Evolutionary conservation across 2,888 invertebrate species (phyloP), one percentile per base, ranked within the genome.

Genomic region (Caenorhabditis auriculariae): DNA sequence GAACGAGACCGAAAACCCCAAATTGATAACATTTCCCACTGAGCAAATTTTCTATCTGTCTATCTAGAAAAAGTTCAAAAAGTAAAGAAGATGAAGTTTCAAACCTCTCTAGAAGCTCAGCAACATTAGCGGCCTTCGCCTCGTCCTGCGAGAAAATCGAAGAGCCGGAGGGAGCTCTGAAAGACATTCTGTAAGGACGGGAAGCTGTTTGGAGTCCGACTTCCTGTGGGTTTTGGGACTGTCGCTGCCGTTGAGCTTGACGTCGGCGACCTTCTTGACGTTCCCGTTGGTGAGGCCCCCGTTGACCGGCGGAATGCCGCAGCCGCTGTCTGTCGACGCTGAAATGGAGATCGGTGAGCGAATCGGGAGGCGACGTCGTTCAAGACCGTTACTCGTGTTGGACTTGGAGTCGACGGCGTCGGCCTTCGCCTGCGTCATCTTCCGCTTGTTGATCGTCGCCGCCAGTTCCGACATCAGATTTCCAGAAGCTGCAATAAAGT

Each of bases 221-320:
- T 70, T 70, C 51, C 70, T 53, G 42, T 70, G 70, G 1, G 70
- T 54, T 32, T 70, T 70, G 4, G 70, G 70, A 48, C 70, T 70
- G 41, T 64, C 64, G 17, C 12, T 24, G 49, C 60, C 53, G 28
- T 45, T 57, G 17, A 48, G 35, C 12, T 50, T 50, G 3, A 44
- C 51, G 7, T 63, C 66, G 9, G 60, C 44, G 2, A 60, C 48
- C 27, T 68, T 68, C 44, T 68, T 70, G 17, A 61, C 43, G 5
- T 47, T 51, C 32, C 61, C 61, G 4, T 59, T 60, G 38, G 60
- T 67, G n/a, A 12, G 17, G 2, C 54, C 54, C 32, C 50, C 55
- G 9, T 41, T 27, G 15, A 51, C 51, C 9, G 56, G 51, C 15
- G 51, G 45, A n/a, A 58, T 60, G 17, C 58, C 61, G 53, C 60